A percentile compares a stretch with the other conserved stretches of the same genome.
Evolutionary conservation across 1,140 invertebrate species (phyloP).

Genomic region (Uloborus diversus): DNA sequence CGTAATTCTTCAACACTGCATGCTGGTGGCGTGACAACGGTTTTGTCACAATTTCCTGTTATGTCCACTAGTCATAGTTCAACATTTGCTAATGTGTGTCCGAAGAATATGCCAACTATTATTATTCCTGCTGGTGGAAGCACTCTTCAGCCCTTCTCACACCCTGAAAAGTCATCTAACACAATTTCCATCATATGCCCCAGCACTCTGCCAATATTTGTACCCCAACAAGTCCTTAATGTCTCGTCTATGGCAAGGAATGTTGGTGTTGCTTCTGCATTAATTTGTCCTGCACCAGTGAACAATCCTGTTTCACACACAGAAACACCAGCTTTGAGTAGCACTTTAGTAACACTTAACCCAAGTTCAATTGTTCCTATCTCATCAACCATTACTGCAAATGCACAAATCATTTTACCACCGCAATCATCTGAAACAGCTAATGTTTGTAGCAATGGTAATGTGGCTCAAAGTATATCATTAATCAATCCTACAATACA

Average conservation of each 20-base stretch:
- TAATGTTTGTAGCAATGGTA: slow-evolving; percentile 5
- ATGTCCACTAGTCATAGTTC: slow-evolving; percentile 58
- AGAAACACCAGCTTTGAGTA: slow-evolving; percentile 35
- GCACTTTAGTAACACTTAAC: slow-evolving; percentile 20
- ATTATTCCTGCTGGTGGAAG: slow-evolving; percentile 45
- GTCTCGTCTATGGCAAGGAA: slow-evolving; percentile 34
- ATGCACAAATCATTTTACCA: slow-evolving; percentile 33
- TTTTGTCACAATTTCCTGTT: slow-evolving; percentile 53
- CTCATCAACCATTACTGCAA: slow-evolving; percentile 37
- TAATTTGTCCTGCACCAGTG: slow-evolving; percentile 17
- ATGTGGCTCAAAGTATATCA: slow-evolving; percentile 20
- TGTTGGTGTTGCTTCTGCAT: slow-evolving; percentile 12
- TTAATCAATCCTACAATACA: slow-evolving; percentile 19
- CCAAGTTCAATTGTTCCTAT: slow-evolving; percentile 45
- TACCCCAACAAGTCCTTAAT: slow-evolving; percentile 45
- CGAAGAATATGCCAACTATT: slow-evolving; percentile 41
- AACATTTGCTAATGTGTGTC: slow-evolving; percentile 28
- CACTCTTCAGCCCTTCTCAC: slow-evolving; percentile 33
- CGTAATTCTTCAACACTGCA: slow-evolving; percentile 1
- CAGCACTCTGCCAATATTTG: slow-evolving; percentile 33
- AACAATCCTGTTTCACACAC: slow-evolving; percentile 8
- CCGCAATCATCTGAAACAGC: slow-evolving; percentile 7
- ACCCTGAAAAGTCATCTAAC: slow-evolving; percentile 26
- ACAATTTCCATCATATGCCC: slow-evolving; percentile 48
- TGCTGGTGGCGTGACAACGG: slow-evolving; percentile 56